Evolutionary conservation across 2,797 vertebrate genomes (phyloP).

Genomic region (Mallotus villosus): DNA sequence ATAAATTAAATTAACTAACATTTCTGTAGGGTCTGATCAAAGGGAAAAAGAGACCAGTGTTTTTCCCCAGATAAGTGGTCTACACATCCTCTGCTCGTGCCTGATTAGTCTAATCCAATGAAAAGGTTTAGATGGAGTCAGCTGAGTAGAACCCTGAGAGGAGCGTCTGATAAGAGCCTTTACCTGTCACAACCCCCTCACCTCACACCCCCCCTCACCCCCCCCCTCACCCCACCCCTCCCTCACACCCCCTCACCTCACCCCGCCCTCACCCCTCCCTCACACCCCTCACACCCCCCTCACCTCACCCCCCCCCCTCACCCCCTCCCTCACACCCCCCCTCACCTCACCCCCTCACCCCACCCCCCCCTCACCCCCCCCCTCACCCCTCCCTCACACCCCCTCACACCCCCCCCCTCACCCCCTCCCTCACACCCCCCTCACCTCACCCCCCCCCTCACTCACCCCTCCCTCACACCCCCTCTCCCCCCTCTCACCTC

Average conservation of each 20-base stretch:
- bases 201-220: constrained; percentile 61
- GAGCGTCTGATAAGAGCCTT: constrained; percentile 79
- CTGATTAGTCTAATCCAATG: constrained; percentile 87
- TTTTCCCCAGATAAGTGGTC: constrained; percentile 81
- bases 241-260: constrained; percentile 23
- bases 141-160: constrained; percentile 64
- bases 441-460: constrained; percentile 77
- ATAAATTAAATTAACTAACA: constrained; percentile 86
- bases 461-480: constrained; percentile 80
- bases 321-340: constrained; percentile 62
- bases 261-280: too few species aligned
- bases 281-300: too few species aligned
- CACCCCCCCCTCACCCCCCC: constrained; percentile 76
- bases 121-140: constrained; percentile 84
- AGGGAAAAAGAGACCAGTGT: constrained; percentile 79
- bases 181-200: constrained; percentile 82
- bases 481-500: too few species aligned
- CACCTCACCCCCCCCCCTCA: constrained; percentile 76
- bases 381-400: too few species aligned
- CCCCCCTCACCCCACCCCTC: constrained; percentile 77
- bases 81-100: constrained; percentile 78
- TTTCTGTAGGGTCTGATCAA: constrained; percentile 86
- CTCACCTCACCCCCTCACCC: constrained; percentile 59
- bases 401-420: background rate
- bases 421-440: constrained; percentile 36